Conservation (phyloP, 2,888 invertebrate species). For the Drosophila formosana region DNA sequence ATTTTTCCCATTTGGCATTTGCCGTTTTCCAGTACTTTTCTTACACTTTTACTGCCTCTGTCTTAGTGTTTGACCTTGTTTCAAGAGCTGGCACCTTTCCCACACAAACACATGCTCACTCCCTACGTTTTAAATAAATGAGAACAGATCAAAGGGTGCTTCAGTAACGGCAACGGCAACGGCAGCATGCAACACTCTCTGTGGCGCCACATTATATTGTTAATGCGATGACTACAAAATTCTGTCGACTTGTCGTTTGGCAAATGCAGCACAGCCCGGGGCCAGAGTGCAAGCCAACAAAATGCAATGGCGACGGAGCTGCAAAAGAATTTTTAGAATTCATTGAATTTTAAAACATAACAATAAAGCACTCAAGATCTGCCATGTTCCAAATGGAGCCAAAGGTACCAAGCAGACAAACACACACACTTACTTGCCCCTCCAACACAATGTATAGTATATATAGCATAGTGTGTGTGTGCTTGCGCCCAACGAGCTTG, state of each 20-base stretch:
- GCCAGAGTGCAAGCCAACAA: conserved; percentile 55
- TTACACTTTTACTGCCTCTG: conserved; percentile 14
- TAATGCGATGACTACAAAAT: conserved; percentile 67
- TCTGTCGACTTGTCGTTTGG: conserved; percentile 67
- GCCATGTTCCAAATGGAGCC: conserved; percentile 68
- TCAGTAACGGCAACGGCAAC: conserved; percentile 12
- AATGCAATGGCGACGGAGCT: conserved; percentile 44
- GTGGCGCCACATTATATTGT: conserved; percentile 67
- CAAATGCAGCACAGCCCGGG: conserved; percentile 28
- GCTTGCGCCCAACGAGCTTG: conserved; percentile 64
- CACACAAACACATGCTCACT: conserved; percentile 9
- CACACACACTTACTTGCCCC: conserved; percentile 3
- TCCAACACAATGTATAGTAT: not conserved
- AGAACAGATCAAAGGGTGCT: conserved; percentile 43
- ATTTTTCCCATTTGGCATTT: conserved; percentile 21
- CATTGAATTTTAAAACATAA: conserved; percentile 83
- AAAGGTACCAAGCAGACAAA: conserved; percentile 45
- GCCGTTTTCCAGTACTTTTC: not conserved
- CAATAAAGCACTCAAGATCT: conserved; percentile 83
- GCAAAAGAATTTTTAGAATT: conserved; percentile 76
- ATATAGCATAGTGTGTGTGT: conserved; percentile 16
- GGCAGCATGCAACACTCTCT: conserved; percentile 23
- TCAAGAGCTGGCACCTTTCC: conserved; percentile 44
- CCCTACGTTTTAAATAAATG: conserved; percentile 63
- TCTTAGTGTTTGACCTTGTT: conserved; percentile 59